Evolutionary conservation across 92 coral and sea anemone species (phyloP), one percentile per base, ranked within the genome.

Genomic region (Phenganax stokvisi): DNA sequence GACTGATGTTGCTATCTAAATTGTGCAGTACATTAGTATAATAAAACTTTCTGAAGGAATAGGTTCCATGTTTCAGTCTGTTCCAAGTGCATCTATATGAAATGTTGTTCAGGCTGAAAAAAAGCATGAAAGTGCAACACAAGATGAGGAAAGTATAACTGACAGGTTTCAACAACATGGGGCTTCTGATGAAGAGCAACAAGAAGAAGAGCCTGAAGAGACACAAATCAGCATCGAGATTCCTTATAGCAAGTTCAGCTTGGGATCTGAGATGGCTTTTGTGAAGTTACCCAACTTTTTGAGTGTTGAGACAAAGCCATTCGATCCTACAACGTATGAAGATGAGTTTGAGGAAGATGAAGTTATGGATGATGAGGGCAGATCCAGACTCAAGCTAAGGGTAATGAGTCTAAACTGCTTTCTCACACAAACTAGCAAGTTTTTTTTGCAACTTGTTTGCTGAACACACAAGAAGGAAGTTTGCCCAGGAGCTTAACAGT

Each of bases 321-420:
- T 91, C 85, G 97, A 91, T 71, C 87, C 92, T 53, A 72, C 91
- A 0, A 54, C 87, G 37, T 94, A 91, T 88, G 98, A 94, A 75
- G 98, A 94, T 79, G 98, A 94, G 73, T 82, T 94, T 86, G 98
- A 94, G 65, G 98, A 94, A 77, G 98, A 94, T 76, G 98, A 94
- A 69, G 91, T 94, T 59, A 89, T 94, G 30, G 98, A 94, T 84
- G 98, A 94, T 51, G 98, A 94, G 71, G 98, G 98, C 69, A 84
- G 96, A 84, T 91, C 98, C 77, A 91, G 98, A 71, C 89, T 94
- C 12, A 94, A 94, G 67, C 89, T 94, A 11, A 94, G 90, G 94
- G 98, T 93, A 85, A 9, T 12, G 51, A 2, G 47, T 37, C 47
- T 37, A 37, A 37, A 37, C 47, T 37, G 47, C 47, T 37, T 37